Evolutionary conservation across 1,140 invertebrate species (phyloP).

Genomic region (Drosophila asahinai): DNA sequence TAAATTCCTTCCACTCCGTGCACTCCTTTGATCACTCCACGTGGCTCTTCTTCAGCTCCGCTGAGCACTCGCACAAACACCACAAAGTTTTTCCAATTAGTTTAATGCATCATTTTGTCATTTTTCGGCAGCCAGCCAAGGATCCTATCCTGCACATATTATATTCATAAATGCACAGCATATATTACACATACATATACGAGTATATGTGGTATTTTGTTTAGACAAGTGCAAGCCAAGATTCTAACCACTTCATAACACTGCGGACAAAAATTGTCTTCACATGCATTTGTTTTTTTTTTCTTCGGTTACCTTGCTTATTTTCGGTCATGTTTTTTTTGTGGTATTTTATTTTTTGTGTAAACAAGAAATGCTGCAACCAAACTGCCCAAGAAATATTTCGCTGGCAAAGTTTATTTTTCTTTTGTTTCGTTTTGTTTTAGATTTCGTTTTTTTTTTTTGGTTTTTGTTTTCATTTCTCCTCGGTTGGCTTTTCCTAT

Average conservation of each 20-base stretch:
- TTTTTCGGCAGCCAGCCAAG: slow-evolving; percentile 68
- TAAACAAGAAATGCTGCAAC: slow-evolving; percentile 31
- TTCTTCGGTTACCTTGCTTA: slow-evolving; percentile 1
- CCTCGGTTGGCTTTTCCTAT: slow-evolving; percentile 44
- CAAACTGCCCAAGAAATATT: slow-evolving; percentile 36
- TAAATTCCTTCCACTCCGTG: slow-evolving; percentile 16
- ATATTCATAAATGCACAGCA: slow-evolving; percentile 42
- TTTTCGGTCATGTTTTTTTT: slow-evolving; percentile 15
- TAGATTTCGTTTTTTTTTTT: slow-evolving; percentile 29
- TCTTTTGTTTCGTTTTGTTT: slow-evolving; percentile 39
- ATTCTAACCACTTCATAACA: slow-evolving; percentile 66
- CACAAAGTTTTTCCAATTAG: slow-evolving; percentile 63
- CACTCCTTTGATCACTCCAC: slow-evolving; percentile 22
- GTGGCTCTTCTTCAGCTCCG: slow-evolving; percentile 16
- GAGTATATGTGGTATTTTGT: slow-evolving; percentile 19
- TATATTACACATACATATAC: slow-evolving; percentile 12
- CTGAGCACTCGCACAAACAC: slow-evolving; percentile 17
- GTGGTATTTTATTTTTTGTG: slow-evolving; percentile 10
- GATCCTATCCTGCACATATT: slow-evolving; percentile 33
- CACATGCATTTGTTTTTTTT: slow-evolving; percentile 18
- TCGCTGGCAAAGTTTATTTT: slow-evolving; percentile 58
- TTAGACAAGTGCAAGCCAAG: slow-evolving; percentile 59
- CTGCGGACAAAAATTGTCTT: slow-evolving; percentile 44
- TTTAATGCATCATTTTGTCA: slow-evolving; percentile 72
- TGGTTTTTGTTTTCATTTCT: slow-evolving; percentile 34